A percentile compares a stretch with the other conserved stretches of the same genome.
phyloP scores from a whole-genome alignment of 1,140 invertebrate species.

The Colletes latitarsis region DNA sequence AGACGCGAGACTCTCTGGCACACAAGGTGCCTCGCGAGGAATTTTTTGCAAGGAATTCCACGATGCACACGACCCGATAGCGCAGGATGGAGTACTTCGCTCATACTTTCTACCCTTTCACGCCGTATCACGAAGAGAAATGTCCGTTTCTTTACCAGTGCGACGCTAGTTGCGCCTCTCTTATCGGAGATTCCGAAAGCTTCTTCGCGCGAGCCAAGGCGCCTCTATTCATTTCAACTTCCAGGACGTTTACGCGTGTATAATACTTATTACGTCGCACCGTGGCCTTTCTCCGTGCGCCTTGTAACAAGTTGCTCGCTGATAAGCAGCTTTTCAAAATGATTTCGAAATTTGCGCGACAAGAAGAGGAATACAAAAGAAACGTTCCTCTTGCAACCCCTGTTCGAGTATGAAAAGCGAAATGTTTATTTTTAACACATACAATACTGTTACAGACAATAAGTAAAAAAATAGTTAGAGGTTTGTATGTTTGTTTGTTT shows the following conservation, averaged over 20 bases:
- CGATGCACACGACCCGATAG: constrained; percentile 53
- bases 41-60: constrained; percentile 44
- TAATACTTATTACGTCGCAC: background rate
- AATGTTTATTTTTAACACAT: too few relatives aligned
- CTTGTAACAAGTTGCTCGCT: background rate
- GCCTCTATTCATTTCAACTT: background rate
- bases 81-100: constrained; percentile 45
- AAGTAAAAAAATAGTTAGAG: too few relatives aligned
- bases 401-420: too few relatives aligned
- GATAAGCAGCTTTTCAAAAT: background rate
- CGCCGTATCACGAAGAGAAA: constrained; percentile 42
- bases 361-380: too few relatives aligned
- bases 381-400: too few relatives aligned
- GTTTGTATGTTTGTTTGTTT: too few relatives aligned
- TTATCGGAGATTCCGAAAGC: constrained; percentile 21
- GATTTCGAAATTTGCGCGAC: too few relatives aligned
- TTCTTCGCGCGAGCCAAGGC: background rate
- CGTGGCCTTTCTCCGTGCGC: background rate
- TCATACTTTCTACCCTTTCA: constrained; percentile 39
- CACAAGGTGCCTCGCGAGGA: constrained; percentile 16
- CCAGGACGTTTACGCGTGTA: background rate
- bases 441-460: too few relatives aligned
- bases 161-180: background rate
- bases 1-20: background rate
- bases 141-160: constrained; percentile 11